Conservation (phyloP, 53 echinoderm and acorn worm genomes). For the Antedon mediterranea region DNA sequence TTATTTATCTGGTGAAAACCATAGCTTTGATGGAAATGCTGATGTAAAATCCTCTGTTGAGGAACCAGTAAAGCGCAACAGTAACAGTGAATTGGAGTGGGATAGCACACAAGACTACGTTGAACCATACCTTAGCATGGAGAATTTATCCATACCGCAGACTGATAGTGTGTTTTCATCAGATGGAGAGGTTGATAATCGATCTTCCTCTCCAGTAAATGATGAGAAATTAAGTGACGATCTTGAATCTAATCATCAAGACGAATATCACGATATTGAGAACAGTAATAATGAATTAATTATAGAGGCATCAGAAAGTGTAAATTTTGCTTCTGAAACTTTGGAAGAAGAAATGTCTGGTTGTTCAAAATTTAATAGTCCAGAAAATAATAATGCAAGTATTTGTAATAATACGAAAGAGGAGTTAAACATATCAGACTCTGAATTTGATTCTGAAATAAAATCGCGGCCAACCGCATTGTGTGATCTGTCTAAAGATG, state of each 20-base stretch:
- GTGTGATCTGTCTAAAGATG: neutral
- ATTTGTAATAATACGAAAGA: neutral
- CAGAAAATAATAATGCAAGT: neutral
- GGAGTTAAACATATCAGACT: neutral
- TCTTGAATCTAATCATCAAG: neutral
- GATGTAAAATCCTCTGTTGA: neutral
- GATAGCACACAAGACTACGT: neutral
- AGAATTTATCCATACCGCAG: neutral
- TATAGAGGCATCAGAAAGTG: neutral
- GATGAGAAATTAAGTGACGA: neutral
- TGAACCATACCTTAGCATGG: neutral
- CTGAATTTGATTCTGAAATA: neutral
- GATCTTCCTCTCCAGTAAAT: neutral
- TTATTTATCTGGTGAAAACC: too few relatives aligned
- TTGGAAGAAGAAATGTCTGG: neutral
- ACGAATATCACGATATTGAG: neutral
- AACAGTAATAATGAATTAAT: too few relatives aligned
- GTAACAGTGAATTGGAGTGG: neutral
- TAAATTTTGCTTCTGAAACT: neutral
- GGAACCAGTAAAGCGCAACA: neutral
- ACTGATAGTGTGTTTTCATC: neutral
- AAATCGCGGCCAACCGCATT: neutral
- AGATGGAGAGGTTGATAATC: neutral
- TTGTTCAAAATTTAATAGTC: neutral
- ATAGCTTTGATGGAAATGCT: neutral